Percentiles rank a stretch among this genome's conserved stretches.
Conservation (phyloP, 2,888 invertebrate species). For the Clanis bilineata region DNA sequence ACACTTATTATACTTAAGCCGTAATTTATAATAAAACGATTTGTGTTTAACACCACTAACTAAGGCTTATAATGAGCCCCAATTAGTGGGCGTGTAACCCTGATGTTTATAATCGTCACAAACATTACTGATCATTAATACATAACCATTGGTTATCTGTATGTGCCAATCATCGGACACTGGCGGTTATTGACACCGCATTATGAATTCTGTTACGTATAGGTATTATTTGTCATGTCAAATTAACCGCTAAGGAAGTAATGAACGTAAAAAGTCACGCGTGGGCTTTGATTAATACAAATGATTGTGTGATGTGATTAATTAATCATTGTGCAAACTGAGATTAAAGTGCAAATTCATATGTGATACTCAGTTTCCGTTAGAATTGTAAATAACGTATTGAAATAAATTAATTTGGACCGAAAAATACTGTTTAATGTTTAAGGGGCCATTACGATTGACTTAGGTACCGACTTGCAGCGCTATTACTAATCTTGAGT, state of each 20-base stretch:
- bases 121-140: conserved; percentile 51
- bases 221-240: conserved; percentile 20
- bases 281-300: conserved; percentile 8
- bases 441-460: too few species aligned
- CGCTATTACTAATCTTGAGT: too few species aligned
- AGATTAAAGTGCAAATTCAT: neutral
- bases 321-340: neutral
- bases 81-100: conserved; percentile 16
- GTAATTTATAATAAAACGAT: neutral
- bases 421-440: too few species aligned
- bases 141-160: conserved; percentile 40
- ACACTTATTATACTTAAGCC: neutral
- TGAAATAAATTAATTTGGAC: neutral
- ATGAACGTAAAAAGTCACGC: conserved; percentile 9
- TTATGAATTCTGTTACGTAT: conserved; percentile 15
- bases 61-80: conserved; percentile 15
- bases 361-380: neutral
- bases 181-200: conserved; percentile 48
- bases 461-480: too few species aligned
- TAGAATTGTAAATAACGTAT: neutral
- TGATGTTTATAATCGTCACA: conserved; percentile 15
- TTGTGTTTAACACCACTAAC: conserved; percentile 6
- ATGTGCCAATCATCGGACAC: conserved; percentile 47
- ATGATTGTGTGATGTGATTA: conserved; percentile 1
- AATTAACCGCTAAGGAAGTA: conserved; percentile 17